A percentile compares a stretch with the other conserved stretches of the same genome.
These are phyloP conservation scores for Drepana falcataria DNA, from an alignment of 2,888 invertebrate species.

Conservation along the genomic window DNA sequence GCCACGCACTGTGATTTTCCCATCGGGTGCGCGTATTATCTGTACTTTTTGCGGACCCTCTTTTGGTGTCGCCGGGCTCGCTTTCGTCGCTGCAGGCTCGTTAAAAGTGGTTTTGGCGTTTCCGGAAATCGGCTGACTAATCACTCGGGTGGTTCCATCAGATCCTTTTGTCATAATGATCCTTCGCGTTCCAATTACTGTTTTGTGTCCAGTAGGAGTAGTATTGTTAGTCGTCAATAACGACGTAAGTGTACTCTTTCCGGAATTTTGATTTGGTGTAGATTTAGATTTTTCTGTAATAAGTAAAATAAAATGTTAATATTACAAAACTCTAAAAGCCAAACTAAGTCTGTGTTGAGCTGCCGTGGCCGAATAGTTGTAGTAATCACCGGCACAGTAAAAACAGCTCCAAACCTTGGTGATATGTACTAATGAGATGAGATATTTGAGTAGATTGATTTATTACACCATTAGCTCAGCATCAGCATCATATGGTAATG, in stretches of 20 bases:
- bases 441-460: too few species aligned
- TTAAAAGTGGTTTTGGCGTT: slow-evolving; percentile 50
- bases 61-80: slow-evolving; percentile 50
- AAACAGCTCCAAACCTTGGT: too few species aligned
- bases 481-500: too few species aligned
- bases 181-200: slow-evolving; percentile 81
- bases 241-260: slow-evolving; percentile 83
- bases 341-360: too few species aligned
- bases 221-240: slow-evolving; percentile 74
- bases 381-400: too few species aligned
- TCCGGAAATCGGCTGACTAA: slow-evolving; percentile 77
- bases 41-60: slow-evolving; percentile 88
- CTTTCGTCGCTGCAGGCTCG: slow-evolving; percentile 56
- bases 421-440: too few species aligned
- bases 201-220: slow-evolving; percentile 80
- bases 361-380: too few species aligned
- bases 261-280: slow-evolving; percentile 74
- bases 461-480: too few species aligned
- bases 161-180: slow-evolving; percentile 88
- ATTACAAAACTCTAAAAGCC: too few species aligned
- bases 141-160: slow-evolving; percentile 82
- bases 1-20: slow-evolving; percentile 94
- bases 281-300: slow-evolving; percentile 59
- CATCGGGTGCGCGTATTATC: slow-evolving; percentile 93
- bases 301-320: slow-evolving; percentile 36